Percentiles rank a stretch among this genome's conserved stretches.
Conservation (phyloP, 2,888 invertebrate genomes). For the Sesia bembeciformis region DNA sequence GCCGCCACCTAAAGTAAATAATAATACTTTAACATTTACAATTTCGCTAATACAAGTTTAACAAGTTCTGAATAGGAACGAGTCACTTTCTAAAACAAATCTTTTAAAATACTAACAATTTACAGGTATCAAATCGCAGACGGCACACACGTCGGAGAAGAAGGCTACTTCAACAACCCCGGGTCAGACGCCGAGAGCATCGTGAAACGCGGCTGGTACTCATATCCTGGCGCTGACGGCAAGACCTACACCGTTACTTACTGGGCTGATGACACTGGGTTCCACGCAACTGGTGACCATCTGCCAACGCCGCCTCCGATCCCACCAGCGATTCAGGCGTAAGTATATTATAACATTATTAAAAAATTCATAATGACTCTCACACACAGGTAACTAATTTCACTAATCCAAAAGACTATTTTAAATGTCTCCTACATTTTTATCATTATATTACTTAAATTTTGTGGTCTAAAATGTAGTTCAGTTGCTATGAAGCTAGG, state of each 20-base stretch:
- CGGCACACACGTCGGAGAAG: slow-evolving; percentile 59
- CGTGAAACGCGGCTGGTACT: slow-evolving; percentile 68
- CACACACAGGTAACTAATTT: too few relatives aligned
- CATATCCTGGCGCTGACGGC: slow-evolving; percentile 51
- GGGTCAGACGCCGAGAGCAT: slow-evolving; percentile 46
- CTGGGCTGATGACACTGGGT: slow-evolving; percentile 64
- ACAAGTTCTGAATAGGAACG: too few relatives aligned
- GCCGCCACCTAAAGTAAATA: too few relatives aligned
- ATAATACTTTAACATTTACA: too few relatives aligned
- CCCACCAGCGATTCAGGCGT: slow-evolving; percentile 55
- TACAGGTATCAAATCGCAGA: slow-evolving; percentile 56
- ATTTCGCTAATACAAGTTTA: too few relatives aligned
- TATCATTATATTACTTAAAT: too few relatives aligned
- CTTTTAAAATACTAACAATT: not conserved
- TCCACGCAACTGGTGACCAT: slow-evolving; percentile 60
- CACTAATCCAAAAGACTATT: too few relatives aligned
- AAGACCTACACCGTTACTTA: slow-evolving; percentile 58
- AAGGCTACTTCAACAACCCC: slow-evolving; percentile 55
- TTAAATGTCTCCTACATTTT: too few relatives aligned
- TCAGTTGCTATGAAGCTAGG: too few relatives aligned
- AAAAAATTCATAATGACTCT: not conserved
- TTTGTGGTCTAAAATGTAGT: too few relatives aligned
- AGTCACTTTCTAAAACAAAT: too few relatives aligned
- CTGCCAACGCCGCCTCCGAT: slow-evolving; percentile 56
- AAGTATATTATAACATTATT: slow-evolving; percentile 22